Evolutionary conservation across 1,140 invertebrate genomes (phyloP), one percentile per base, ranked within the genome.

Genomic region (Triops cancriformis): DNA sequence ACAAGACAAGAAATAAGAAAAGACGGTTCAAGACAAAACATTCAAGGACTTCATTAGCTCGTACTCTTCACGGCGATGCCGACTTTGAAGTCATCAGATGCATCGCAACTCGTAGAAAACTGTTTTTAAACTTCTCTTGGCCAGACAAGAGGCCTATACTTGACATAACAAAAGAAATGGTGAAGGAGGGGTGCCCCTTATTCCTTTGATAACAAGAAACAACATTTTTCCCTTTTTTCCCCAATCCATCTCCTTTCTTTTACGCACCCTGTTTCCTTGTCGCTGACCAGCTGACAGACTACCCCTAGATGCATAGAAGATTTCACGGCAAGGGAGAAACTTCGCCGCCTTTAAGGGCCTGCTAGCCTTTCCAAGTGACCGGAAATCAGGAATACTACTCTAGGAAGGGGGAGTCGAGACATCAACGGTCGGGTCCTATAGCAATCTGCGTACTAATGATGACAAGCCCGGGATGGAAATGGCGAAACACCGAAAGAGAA

Each of bases 241-340:
- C 14, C 51, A 64, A 64, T 64, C 51, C 23, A 9, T 64, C 14
- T 64, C 9, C 31, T 14, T 64, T 64, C 10, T 64, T 64, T 6
- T n/a, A 64, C 18, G 51, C 14, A 18, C 18, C 18, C 51, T 64
- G 18, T 64, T 64, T 64, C 51, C 51, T 64, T 23, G 14, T 64
- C 51, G 51, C 51, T 64, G 51, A 64, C 51, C 51, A 64, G 51
- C 51, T 64, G 51, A 64, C 51, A 64, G 51, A 64, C 23, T 64
- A 64, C 51, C 51, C 51, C 51, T 64, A 18, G 51, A 64, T 64
- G 51, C 51, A 64, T 14, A 64, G 18, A 3, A 64, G 51, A 64
- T 64, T 23, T 5, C 18, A 64, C 1, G 14, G 51, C n/a, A n/a
- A 64, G 51, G 51, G 51, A 12, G 51, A 64, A 64, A 1, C 18